These are phyloP conservation scores for Acrobasis repandana DNA, from an alignment of 2,888 invertebrate species.

Conservation along the genomic window DNA sequence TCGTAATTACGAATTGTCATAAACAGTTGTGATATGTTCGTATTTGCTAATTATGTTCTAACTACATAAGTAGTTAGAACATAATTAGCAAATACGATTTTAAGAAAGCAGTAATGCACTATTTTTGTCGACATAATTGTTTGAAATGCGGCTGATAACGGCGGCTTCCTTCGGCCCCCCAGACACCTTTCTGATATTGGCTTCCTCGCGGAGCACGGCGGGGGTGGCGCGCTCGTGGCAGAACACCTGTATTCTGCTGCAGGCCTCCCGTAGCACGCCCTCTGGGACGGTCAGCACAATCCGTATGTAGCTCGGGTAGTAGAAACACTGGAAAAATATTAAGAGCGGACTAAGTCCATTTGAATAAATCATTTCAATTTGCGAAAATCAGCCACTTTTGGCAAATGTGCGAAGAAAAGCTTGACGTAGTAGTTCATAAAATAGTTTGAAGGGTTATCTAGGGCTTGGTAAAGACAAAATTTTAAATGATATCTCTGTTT, in stretches of 20 bases:
- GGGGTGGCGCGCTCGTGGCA: slow-evolving; percentile 90
- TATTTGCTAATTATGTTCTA: too few relatives aligned
- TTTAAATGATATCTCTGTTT: too few relatives aligned
- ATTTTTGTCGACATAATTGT: not conserved
- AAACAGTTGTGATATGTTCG: too few relatives aligned
- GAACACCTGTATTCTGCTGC: slow-evolving; percentile 91
- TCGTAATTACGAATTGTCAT: too few relatives aligned
- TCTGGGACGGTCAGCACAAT: slow-evolving; percentile 97
- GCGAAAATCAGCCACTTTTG: too few relatives aligned
- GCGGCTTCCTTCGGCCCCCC: slow-evolving; percentile 10
- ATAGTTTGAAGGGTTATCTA: too few relatives aligned
- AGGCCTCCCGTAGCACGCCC: slow-evolving; percentile 92
- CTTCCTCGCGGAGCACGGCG: slow-evolving; percentile 23
- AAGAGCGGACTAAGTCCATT: not conserved
- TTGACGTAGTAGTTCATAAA: too few relatives aligned
- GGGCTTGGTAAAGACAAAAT: too few relatives aligned
- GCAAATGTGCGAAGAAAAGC: too few relatives aligned
- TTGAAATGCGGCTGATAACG: not conserved
- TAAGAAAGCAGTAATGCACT: slow-evolving; percentile 5
- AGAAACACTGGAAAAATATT: slow-evolving; percentile 89
- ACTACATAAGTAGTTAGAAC: too few relatives aligned
- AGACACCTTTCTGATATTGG: not conserved
- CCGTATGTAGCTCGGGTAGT: slow-evolving; percentile 94
- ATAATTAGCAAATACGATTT: too few relatives aligned
- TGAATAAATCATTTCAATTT: too few relatives aligned